phyloP scores from a whole-genome alignment of 2,888 invertebrate genomes.

The Drosophila putrida region DNA sequence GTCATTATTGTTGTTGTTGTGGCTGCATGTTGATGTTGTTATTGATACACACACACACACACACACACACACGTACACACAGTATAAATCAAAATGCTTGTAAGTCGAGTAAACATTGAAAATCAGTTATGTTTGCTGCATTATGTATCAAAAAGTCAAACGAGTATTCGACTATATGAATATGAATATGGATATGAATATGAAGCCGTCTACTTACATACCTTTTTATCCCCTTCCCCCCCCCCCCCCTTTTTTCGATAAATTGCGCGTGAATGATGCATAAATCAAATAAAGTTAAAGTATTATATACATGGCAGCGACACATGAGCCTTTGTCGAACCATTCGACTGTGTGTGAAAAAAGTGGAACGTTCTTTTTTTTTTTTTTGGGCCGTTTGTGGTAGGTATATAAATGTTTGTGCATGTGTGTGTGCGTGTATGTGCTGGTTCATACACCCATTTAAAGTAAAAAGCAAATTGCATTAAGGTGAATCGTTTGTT shows the following conservation, averaged over 20 bases:
- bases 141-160: slow-evolving; percentile 52
- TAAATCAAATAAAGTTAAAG: slow-evolving; percentile 70
- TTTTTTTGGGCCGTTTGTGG: slow-evolving; percentile 25
- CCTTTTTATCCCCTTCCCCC: background rate
- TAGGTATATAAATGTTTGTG: slow-evolving; percentile 1
- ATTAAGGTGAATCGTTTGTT: slow-evolving; percentile 44
- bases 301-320: slow-evolving; percentile 30
- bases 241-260: slow-evolving; percentile 42
- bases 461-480: slow-evolving; percentile 49
- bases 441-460: slow-evolving; percentile 13
- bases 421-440: background rate
- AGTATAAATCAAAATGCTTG: slow-evolving; percentile 57
- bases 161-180: slow-evolving; percentile 43
- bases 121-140: slow-evolving; percentile 66
- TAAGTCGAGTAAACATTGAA: slow-evolving; percentile 68
- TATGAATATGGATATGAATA: slow-evolving; percentile 46
- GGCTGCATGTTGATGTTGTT: slow-evolving; percentile 70
- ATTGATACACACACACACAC: slow-evolving; percentile 59
- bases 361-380: slow-evolving; percentile 30
- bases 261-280: slow-evolving; percentile 76
- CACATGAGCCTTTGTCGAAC: slow-evolving; percentile 17
- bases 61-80: slow-evolving; percentile 6
- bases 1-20: slow-evolving; percentile 56
- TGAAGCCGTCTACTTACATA: slow-evolving; percentile 30
- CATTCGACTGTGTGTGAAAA: slow-evolving; percentile 31